phyloP scores from a whole-genome alignment of 2,113 vertebrate species.

The Peromyscus maniculatus region DNA sequence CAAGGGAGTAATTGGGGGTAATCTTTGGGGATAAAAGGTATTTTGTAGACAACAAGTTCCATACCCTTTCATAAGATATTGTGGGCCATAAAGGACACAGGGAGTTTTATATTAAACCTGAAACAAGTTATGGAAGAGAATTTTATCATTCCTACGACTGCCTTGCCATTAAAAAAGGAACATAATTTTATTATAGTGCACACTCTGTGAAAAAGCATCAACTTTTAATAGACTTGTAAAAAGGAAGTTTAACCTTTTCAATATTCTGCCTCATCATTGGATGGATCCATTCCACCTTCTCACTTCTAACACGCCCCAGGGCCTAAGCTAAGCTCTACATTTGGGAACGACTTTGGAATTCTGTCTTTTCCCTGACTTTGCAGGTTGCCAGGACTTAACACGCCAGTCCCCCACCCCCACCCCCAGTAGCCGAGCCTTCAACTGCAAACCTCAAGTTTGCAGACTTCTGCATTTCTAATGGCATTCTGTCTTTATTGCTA shows the following conservation, averaged over 20 bases:
- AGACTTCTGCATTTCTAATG: background rate
- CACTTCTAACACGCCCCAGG: constrained; percentile 24
- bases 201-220: constrained; percentile 79
- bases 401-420: background rate
- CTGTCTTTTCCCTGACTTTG: constrained; percentile 26
- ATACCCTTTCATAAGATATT: constrained; percentile 35
- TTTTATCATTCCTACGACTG: constrained; percentile 62
- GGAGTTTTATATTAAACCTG: constrained; percentile 43
- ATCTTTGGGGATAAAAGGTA: constrained; percentile 25
- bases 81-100: background rate
- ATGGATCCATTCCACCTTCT: constrained; percentile 39
- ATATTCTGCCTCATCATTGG: constrained; percentile 62
- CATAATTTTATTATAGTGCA: constrained; percentile 78
- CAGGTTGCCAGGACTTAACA: constrained; percentile 41
- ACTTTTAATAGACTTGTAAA: constrained; percentile 83
- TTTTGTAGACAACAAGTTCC: constrained; percentile 43
- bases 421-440: background rate
- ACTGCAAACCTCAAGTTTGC: background rate
- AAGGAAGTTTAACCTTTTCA: constrained; percentile 76
- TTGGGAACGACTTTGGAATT: background rate
- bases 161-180: constrained; percentile 73
- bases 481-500: constrained; percentile 6
- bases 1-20: background rate
- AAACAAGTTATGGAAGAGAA: background rate
- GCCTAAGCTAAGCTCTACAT: background rate